Evolutionary conservation across 2,888 invertebrate species (phyloP).

Genomic region (Meiosimyza decipiens): DNA sequence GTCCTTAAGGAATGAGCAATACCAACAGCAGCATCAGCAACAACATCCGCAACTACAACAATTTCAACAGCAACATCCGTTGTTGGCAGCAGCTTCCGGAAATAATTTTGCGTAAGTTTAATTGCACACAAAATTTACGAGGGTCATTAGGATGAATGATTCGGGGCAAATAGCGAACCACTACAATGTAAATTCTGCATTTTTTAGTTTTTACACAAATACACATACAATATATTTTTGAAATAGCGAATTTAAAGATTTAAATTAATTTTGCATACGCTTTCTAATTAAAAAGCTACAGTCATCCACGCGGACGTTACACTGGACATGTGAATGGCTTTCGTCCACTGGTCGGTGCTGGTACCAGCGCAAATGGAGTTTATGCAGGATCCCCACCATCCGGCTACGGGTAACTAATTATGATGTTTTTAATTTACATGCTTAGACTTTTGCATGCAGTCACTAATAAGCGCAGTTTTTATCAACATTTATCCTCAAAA

Average conservation of each 20-base stretch:
- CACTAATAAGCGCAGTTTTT: background rate
- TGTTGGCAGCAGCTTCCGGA: conserved; percentile 36
- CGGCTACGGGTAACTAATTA: conserved; percentile 55
- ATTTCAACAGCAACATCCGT: conserved; percentile 27
- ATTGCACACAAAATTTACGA: conserved; percentile 18
- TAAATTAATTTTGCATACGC: background rate
- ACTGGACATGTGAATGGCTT: conserved; percentile 29
- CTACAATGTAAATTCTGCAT: background rate
- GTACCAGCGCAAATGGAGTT: conserved; percentile 45
- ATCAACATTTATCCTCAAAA: background rate
- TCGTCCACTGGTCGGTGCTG: conserved; percentile 48
- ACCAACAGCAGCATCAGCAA: conserved; percentile 27
- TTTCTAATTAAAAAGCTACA: conserved; percentile 11
- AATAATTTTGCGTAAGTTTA: conserved; percentile 41
- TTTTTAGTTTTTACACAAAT: background rate
- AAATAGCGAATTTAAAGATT: background rate
- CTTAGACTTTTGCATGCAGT: background rate
- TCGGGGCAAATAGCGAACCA: background rate
- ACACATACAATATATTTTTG: no score
- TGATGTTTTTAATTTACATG: background rate
- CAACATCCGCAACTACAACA: conserved; percentile 19
- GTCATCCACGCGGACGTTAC: conserved; percentile 18
- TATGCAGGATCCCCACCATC: conserved; percentile 50
- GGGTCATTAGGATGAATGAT: background rate
- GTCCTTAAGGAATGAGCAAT: conserved; percentile 25